Conservation (phyloP, 1,140 invertebrate species). For the Stenopsyche tienmushanensis region DNA sequence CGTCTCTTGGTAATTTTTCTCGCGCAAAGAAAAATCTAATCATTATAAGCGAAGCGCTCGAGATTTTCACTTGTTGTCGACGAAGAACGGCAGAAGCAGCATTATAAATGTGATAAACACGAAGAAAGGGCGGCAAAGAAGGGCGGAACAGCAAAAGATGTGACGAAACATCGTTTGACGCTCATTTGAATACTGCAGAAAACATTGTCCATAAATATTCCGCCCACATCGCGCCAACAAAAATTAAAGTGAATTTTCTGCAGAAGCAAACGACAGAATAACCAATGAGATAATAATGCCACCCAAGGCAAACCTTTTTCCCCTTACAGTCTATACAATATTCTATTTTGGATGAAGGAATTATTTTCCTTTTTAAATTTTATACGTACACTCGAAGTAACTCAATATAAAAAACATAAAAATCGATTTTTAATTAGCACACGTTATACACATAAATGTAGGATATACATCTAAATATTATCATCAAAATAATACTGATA, state of each 20-base stretch:
- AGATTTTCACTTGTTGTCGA: not conserved
- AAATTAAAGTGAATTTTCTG: constrained; percentile 30
- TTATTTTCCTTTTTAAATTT: no score
- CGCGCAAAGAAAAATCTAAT: not conserved
- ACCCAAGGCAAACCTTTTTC: not conserved
- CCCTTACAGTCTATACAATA: no score
- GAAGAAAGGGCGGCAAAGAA: not conserved
- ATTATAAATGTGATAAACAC: constrained; percentile 1
- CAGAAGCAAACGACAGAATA: constrained; percentile 17
- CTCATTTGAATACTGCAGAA: constrained; percentile 37
- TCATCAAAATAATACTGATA: no score
- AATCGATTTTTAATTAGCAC: no score
- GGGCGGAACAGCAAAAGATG: constrained; percentile 3
- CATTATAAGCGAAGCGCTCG: not conserved
- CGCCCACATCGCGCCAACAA: constrained; percentile 12
- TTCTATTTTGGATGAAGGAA: no score
- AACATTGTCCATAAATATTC: constrained; percentile 32
- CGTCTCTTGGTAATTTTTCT: not conserved
- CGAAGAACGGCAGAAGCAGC: no score
- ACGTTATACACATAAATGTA: no score
- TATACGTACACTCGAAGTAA: no score
- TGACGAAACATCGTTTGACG: constrained; percentile 14
- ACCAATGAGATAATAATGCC: constrained; percentile 1
- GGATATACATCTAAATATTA: no score
- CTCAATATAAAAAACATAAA: no score